These are phyloP conservation scores for Rhinopithecus roxellana DNA, from an alignment of 2,113 vertebrate species.

Conservation along the genomic window DNA sequence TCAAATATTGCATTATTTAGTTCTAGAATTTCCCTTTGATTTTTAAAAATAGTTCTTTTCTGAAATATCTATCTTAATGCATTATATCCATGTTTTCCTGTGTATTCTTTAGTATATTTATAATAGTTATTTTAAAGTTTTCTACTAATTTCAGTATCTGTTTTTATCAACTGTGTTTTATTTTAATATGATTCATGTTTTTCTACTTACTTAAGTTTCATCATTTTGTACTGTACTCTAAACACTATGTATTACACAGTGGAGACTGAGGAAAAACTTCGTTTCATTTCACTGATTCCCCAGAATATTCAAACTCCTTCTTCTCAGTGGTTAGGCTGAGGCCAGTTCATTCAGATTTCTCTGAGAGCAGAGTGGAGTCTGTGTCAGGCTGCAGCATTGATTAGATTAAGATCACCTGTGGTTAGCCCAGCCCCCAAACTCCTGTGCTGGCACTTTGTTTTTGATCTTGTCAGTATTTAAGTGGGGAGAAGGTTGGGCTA, in stretches of 20 bases:
- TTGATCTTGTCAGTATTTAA: background rate
- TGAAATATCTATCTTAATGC: background rate
- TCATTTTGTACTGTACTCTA: background rate
- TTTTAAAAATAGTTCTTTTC: constrained; percentile 19
- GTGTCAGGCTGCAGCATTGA: background rate
- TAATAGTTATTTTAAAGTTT: background rate
- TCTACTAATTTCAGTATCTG: background rate
- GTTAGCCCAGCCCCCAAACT: background rate
- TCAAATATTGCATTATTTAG: background rate
- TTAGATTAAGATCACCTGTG: background rate
- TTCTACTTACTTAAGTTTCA: background rate
- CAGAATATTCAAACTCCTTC: background rate
- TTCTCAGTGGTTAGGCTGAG: background rate
- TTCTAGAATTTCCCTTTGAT: constrained; percentile 21
- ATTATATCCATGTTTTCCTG: background rate
- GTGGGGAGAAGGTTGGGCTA: background rate
- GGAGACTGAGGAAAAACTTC: background rate
- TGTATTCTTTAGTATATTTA: background rate
- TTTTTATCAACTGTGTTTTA: background rate
- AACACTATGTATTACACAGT: background rate
- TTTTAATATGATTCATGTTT: constrained; percentile 17
- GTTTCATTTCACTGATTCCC: background rate
- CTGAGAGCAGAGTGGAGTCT: background rate
- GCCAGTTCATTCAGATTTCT: background rate
- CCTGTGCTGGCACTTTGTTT: background rate